phyloP scores from a whole-genome alignment of 2,888 invertebrate genomes.

The Acrobeloides nanus region DNA sequence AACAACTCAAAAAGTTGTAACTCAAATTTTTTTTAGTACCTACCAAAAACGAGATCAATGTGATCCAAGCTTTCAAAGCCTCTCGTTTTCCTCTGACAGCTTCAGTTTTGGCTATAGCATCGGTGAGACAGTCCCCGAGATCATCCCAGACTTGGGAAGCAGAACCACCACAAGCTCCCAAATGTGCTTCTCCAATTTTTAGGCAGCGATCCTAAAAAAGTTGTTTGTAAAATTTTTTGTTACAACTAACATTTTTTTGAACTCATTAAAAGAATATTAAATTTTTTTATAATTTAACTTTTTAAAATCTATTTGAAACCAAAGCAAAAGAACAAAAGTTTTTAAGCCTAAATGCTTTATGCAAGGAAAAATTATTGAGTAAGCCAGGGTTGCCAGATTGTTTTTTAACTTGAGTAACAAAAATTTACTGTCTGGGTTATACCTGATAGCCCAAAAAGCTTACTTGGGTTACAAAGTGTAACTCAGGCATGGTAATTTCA shows the following conservation, averaged over 20 bases:
- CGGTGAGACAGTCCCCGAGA: slow-evolving; percentile 46
- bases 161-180: slow-evolving; percentile 36
- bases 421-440: too few relatives aligned
- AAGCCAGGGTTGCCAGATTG: too few relatives aligned
- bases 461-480: too few relatives aligned
- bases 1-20: too few relatives aligned
- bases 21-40: slow-evolving; percentile 6
- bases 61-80: slow-evolving; percentile 48
- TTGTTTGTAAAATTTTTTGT: slow-evolving; percentile 4
- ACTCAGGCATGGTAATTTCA: too few relatives aligned
- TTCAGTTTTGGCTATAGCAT: slow-evolving; percentile 44
- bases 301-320: too few relatives aligned
- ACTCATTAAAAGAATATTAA: slow-evolving; percentile 1
- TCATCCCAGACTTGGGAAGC: slow-evolving; percentile 45
- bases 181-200: slow-evolving; percentile 43
- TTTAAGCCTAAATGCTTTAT: too few relatives aligned
- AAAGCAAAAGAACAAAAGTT: too few relatives aligned
- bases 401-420: too few relatives aligned
- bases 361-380: too few relatives aligned
- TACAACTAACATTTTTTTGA: background rate
- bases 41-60: slow-evolving; percentile 41
- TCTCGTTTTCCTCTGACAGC: slow-evolving; percentile 48
- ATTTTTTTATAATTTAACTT: slow-evolving; percentile 2
- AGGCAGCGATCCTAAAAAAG: slow-evolving; percentile 32
- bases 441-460: too few relatives aligned